Base-by-base conservation (phyloP, 2,113 vertebrate species). In the Upupa epops region DNA sequence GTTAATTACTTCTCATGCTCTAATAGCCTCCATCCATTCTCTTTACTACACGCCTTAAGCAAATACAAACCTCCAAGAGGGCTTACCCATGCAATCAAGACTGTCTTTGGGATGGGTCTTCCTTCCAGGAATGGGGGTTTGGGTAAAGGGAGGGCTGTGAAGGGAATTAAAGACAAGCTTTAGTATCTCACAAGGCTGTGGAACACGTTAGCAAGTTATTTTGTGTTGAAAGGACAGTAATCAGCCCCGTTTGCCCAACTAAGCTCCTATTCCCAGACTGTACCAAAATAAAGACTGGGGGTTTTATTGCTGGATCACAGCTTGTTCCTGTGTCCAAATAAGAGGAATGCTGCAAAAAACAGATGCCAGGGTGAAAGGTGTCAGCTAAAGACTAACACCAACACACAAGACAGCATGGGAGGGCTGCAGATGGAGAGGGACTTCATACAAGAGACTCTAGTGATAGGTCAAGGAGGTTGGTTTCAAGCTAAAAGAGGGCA, bases 21-120 rank as follows among this genome's bases (percentile, higher is more conserved):
- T 61, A 48, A 61, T 0, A 45, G 49, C 14, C 31, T 69, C 71
- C 17, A 60, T 19, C 15, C 65, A 52, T 20, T 6, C 25, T 65
- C 59, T 63, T 77, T 59, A 55, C 20, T 20, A 42, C 8, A 9
- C 4, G 16, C 1, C 56, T 89, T 17, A 69, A 59, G 56, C 61
- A 76, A 86, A 89, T 40, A 24, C 2, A 79, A 89, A 86, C 13
- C 8, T 88, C 16, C 52, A 70, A 22, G 8, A 60, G 32, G 45
- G 45, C 95, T 97, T 96, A 97, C 97, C 97, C 93, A 97, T 90
- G 81, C 95, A 97, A 14, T 97, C 96, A 14, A 97, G 94, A 48
- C 95, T 49, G 64, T 97, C 96, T 93, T 97, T 96, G 80, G 88
- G 90, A 68, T 96, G 96, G 68, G 80, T 96, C 61, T 97, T 97